Conservation (phyloP, 2,113 vertebrate species). For the Beaufortia kweichowensis region DNA sequence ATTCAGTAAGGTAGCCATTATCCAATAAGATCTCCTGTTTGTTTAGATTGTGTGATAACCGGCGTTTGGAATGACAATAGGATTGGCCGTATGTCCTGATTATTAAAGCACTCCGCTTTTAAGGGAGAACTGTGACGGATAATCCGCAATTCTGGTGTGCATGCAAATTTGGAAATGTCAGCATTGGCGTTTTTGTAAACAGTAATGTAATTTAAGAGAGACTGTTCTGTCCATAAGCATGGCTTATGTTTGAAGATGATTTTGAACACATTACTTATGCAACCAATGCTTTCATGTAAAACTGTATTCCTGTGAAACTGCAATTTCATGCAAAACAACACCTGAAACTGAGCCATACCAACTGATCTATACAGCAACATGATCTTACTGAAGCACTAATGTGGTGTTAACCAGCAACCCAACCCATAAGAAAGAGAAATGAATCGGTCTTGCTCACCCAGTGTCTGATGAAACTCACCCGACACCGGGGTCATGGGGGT, state of each 20-base stretch:
- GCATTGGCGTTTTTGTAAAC: background rate
- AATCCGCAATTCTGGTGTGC: background rate
- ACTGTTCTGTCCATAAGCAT: background rate
- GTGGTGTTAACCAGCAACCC: slow-evolving; percentile 9
- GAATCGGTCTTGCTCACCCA: slow-evolving; percentile 74
- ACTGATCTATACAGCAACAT: too few species aligned
- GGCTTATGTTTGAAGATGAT: too few species aligned
- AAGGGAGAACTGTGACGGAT: background rate
- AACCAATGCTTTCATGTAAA: too few species aligned
- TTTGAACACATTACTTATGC: too few species aligned
- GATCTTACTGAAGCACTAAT: too few species aligned
- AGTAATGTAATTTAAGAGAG: background rate
- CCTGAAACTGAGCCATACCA: too few species aligned
- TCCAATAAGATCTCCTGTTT: slow-evolving; percentile 51
- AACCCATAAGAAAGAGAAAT: slow-evolving; percentile 57
- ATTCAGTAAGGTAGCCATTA: slow-evolving; percentile 65
- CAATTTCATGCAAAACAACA: too few species aligned
- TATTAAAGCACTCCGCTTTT: background rate
- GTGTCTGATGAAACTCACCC: slow-evolving; percentile 79
- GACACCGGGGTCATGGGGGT: slow-evolving; percentile 85
- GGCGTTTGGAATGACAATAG: slow-evolving; percentile 65
- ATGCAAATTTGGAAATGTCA: slow-evolving; percentile 13
- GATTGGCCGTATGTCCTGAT: slow-evolving; percentile 14
- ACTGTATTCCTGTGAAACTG: too few species aligned
- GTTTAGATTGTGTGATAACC: slow-evolving; percentile 56